Evolutionary conservation across 2,113 vertebrate species (phyloP).

Genomic region (Abramis brama): DNA sequence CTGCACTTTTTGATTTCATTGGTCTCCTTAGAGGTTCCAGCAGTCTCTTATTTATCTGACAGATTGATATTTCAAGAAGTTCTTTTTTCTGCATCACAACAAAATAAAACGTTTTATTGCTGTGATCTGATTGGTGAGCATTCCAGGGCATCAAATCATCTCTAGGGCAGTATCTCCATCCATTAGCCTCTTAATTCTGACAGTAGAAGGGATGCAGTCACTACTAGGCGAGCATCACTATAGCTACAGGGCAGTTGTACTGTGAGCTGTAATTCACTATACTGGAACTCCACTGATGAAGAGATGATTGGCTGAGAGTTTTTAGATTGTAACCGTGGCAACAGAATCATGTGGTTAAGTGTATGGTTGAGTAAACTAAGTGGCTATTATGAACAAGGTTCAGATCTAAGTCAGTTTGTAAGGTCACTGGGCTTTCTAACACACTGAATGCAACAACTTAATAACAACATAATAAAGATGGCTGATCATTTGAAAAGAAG

Average conservation of each 20-base stretch:
- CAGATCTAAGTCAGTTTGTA: not conserved
- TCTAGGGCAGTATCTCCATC: slow-evolving; percentile 23
- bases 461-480: not conserved
- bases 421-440: slow-evolving; percentile 24
- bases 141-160: slow-evolving; percentile 3
- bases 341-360: slow-evolving; percentile 56
- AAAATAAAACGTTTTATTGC: not conserved
- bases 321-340: slow-evolving; percentile 70
- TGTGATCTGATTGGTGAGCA: slow-evolving; percentile 24
- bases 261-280: slow-evolving; percentile 64
- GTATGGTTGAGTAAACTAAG: slow-evolving; percentile 64
- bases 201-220: not conserved
- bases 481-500: slow-evolving; percentile 1
- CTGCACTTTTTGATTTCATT: too few relatives aligned
- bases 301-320: slow-evolving; percentile 47
- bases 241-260: slow-evolving; percentile 67
- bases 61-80: too few relatives aligned
- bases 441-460: not conserved
- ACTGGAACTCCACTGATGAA: slow-evolving; percentile 58
- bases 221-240: slow-evolving; percentile 54
- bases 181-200: slow-evolving; percentile 40
- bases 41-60: too few relatives aligned
- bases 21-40: too few relatives aligned
- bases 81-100: too few relatives aligned
- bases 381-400: slow-evolving; percentile 23